Evolutionary conservation across 2,797 vertebrate genomes (phyloP).

Genomic region (Oophaga sylvatica): DNA sequence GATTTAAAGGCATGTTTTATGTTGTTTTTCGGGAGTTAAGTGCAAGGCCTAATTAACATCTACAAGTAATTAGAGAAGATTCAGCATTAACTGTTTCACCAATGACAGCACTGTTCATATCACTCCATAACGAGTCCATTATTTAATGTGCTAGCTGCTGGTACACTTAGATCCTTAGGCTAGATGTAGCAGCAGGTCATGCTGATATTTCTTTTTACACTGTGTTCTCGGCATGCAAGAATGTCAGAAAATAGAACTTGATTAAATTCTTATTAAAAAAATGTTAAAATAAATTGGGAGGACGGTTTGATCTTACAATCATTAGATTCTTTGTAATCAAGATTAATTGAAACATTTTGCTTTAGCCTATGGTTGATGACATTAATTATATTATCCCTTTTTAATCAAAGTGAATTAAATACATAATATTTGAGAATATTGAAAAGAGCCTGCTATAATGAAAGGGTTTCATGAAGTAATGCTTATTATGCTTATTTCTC

Average conservation of each 20-base stretch:
- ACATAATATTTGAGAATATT: not conserved
- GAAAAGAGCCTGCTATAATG: not conserved
- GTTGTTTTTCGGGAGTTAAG: constrained; percentile 27
- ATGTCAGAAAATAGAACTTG: not conserved
- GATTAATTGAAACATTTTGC: constrained; percentile 30
- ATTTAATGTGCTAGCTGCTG: constrained; percentile 14
- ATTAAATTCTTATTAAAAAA: constrained; percentile 35
- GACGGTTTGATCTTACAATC: not conserved
- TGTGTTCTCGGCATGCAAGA: not conserved
- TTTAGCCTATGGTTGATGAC: not conserved
- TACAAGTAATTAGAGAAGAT: constrained; percentile 34
- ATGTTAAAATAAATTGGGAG: constrained; percentile 16
- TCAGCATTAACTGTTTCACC: constrained; percentile 31
- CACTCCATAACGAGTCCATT: constrained; percentile 22
- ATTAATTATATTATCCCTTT: not conserved
- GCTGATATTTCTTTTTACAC: constrained; percentile 21
- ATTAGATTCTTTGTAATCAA: constrained; percentile 39
- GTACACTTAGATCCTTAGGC: constrained; percentile 13
- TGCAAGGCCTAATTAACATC: constrained; percentile 39
- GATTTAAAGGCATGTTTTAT: constrained; percentile 42
- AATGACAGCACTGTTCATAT: constrained; percentile 38
- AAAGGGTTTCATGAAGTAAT: not conserved
- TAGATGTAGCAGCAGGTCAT: constrained; percentile 1
- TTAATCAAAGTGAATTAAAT: constrained; percentile 16
- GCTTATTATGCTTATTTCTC: not conserved